Evolutionary conservation across 2,888 invertebrate genomes (phyloP).

Genomic region (Spodoptera exigua): DNA sequence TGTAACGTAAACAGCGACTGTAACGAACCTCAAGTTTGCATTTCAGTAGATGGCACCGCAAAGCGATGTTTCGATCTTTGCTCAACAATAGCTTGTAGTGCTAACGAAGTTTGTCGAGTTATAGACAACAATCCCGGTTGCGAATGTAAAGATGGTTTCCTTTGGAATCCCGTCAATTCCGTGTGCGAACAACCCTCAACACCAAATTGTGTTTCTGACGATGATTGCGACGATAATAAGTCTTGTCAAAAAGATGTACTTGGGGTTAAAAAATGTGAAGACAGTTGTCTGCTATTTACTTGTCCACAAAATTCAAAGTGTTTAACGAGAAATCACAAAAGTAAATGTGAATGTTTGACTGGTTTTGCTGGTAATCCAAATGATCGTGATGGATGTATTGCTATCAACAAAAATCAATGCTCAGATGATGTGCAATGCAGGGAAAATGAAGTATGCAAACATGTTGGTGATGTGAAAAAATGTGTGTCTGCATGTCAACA

Average conservation of each 20-base stretch:
- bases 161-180: slow-evolving; percentile 95
- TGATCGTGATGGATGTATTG: slow-evolving; percentile 95
- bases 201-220: slow-evolving; percentile 93
- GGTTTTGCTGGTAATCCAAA: slow-evolving; percentile 97
- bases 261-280: slow-evolving; percentile 94
- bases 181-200: slow-evolving; percentile 96
- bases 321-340: slow-evolving; percentile 92
- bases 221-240: slow-evolving; percentile 92
- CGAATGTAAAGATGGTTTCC: slow-evolving; percentile 93
- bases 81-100: slow-evolving; percentile 94
- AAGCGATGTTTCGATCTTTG: slow-evolving; percentile 94
- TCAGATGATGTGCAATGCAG: slow-evolving; percentile 94
- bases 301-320: slow-evolving; percentile 96
- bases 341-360: slow-evolving; percentile 94
- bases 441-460: slow-evolving; percentile 94
- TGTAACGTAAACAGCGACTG: slow-evolving; percentile 93
- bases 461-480: slow-evolving; percentile 89
- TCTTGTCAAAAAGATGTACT: slow-evolving; percentile 95
- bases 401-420: slow-evolving; percentile 93
- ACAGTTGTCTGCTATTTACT: slow-evolving; percentile 94
- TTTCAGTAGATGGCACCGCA: slow-evolving; percentile 89
- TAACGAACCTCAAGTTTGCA: slow-evolving; percentile 91
- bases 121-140: slow-evolving; percentile 93
- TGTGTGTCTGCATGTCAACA: slow-evolving; percentile 94
- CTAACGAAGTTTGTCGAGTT: slow-evolving; percentile 94